Percentiles rank a stretch among this genome's conserved stretches.
Conservation (phyloP, 2,113 vertebrate species). For the Anhinga anhinga region DNA sequence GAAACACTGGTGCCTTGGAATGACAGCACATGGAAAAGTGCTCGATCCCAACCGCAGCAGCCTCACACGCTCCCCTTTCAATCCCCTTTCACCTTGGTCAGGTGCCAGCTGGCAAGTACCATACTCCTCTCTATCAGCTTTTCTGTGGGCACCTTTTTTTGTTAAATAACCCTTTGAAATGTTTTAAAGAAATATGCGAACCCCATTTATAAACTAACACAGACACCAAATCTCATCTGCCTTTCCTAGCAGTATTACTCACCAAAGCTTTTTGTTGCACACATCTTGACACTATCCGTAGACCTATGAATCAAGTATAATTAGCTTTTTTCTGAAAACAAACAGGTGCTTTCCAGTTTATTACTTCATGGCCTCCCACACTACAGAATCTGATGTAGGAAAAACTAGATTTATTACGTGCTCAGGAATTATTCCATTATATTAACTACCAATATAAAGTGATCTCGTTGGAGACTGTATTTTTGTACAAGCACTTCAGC, state of each 20-base stretch:
- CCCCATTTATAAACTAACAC: not conserved
- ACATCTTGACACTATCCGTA: not conserved
- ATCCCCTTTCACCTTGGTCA: fast-evolving
- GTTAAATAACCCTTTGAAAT: not conserved
- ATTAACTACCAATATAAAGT: not conserved
- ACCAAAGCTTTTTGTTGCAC: not conserved
- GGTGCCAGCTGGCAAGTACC: not conserved
- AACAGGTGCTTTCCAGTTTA: not conserved
- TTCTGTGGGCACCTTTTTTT: not conserved
- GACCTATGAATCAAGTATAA: not conserved
- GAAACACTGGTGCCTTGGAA: too few relatives aligned
- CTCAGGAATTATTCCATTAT: not conserved
- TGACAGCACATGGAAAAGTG: not conserved
- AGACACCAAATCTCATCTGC: not conserved
- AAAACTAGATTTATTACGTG: not conserved
- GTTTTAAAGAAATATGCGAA: not conserved
- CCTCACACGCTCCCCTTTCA: not conserved
- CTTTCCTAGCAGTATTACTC: not conserved
- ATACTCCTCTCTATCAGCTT: not conserved
- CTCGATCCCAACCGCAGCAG: not conserved
- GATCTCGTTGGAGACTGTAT: not conserved
- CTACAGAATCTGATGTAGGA: not conserved
- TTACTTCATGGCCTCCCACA: not conserved
- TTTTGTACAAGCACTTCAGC: not conserved
- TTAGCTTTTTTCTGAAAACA: not conserved